Evolutionary conservation across 2,797 vertebrate genomes (phyloP).

Genomic region (Etheostoma nigrum): DNA sequence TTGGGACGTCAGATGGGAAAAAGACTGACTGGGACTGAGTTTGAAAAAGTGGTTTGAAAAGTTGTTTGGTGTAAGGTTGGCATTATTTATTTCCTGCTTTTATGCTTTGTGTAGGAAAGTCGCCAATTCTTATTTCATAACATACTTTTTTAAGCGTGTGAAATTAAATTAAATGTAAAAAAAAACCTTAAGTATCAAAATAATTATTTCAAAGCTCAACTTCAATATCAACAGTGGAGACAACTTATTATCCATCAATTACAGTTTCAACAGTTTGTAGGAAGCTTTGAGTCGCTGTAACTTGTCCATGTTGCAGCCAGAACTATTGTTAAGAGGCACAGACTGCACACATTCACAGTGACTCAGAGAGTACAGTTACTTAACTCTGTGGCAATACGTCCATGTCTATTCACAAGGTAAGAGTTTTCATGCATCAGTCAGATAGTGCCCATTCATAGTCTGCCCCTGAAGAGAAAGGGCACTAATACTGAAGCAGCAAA

Average conservation of each 20-base stretch:
- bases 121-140: background rate
- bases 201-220: conserved; percentile 9
- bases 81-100: background rate
- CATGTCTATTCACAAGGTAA: conserved; percentile 6
- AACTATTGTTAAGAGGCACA: background rate
- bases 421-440: background rate
- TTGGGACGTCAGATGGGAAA: too few relatives aligned
- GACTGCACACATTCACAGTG: background rate
- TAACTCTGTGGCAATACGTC: background rate
- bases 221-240: background rate
- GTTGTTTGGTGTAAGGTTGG: too few relatives aligned
- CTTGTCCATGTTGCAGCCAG: background rate
- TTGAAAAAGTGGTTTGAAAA: too few relatives aligned
- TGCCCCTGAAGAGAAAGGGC: background rate
- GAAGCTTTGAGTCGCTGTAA: conserved; percentile 12
- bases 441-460: background rate
- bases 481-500: background rate
- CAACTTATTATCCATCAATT: too few relatives aligned
- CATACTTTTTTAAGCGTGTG: background rate
- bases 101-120: too few relatives aligned
- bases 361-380: background rate
- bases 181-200: background rate
- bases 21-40: too few relatives aligned
- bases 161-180: background rate
- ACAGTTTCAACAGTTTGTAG: too few relatives aligned